A percentile compares a stretch with the other conserved stretches of the same genome.
Conservation (phyloP, 2,888 invertebrate genomes). For the Coecobrya sp. region DNA sequence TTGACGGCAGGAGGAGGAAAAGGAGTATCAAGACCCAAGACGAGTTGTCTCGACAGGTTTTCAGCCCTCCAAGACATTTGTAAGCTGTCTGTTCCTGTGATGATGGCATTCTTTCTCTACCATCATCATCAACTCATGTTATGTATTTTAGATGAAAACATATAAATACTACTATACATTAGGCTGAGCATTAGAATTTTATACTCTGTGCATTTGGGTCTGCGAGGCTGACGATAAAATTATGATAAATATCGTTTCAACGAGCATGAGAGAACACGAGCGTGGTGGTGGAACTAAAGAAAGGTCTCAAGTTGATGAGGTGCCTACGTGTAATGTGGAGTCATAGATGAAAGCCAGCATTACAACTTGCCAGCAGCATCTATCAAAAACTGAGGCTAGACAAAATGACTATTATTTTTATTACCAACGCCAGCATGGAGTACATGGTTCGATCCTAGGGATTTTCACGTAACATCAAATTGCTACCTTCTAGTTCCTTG, state of each 20-base stretch:
- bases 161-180: not conserved
- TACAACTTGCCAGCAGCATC: conserved; percentile 47
- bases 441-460: not conserved
- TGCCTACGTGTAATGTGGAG: not conserved
- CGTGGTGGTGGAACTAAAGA: conserved; percentile 21
- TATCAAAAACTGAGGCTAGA: conserved; percentile 37
- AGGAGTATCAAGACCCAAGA: conserved; percentile 55
- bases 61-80: conserved; percentile 48
- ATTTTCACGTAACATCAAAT: not conserved
- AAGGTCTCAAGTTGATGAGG: conserved; percentile 65
- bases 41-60: conserved; percentile 68
- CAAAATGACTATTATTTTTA: conserved; percentile 51
- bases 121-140: not conserved
- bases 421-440: conserved; percentile 13
- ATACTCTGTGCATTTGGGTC: not conserved
- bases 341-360: conserved; percentile 7
- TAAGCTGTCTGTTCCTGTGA: conserved; percentile 41
- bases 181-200: conserved; percentile 10
- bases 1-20: conserved; percentile 63
- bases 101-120: conserved; percentile 22
- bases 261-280: conserved; percentile 49
- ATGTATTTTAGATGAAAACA: not conserved
- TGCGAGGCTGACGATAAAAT: conserved; percentile 18
- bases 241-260: conserved; percentile 59
- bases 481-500: not conserved